These are phyloP conservation scores for Maconellicoccus hirsutus DNA, from an alignment of 1,140 invertebrate genomes.

Conservation along the genomic window DNA sequence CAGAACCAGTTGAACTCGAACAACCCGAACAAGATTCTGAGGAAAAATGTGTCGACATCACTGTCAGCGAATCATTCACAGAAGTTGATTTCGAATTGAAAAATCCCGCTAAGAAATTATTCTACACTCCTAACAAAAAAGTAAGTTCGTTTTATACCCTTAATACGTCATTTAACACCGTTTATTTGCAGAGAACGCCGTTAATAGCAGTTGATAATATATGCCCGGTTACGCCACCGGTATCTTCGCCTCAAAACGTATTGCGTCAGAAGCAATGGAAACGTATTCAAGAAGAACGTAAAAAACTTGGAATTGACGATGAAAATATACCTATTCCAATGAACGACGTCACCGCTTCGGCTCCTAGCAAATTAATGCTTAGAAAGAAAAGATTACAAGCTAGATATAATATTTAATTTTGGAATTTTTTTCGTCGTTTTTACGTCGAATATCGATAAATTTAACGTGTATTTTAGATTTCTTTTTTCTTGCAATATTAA, in stretches of 20 bases:
- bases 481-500: no score
- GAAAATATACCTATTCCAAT: neutral
- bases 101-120: conserved; percentile 11
- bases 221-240: neutral
- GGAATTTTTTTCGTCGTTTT: no score
- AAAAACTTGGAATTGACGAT: neutral
- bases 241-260: neutral
- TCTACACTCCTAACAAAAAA: conserved; percentile 9
- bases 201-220: neutral
- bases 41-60: neutral
- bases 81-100: neutral
- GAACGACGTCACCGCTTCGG: conserved; percentile 10
- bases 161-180: neutral
- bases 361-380: conserved; percentile 1
- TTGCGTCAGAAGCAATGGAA: conserved; percentile 14
- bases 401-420: neutral
- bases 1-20: neutral
- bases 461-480: no score
- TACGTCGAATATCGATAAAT: no score
- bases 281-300: conserved; percentile 14
- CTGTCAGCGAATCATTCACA: neutral
- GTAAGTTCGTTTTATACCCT: neutral
- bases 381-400: neutral
- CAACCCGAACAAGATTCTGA: no score
- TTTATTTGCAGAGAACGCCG: neutral